phyloP scores from a whole-genome alignment of 2,113 vertebrate genomes.

The Plecotus auritus region DNA sequence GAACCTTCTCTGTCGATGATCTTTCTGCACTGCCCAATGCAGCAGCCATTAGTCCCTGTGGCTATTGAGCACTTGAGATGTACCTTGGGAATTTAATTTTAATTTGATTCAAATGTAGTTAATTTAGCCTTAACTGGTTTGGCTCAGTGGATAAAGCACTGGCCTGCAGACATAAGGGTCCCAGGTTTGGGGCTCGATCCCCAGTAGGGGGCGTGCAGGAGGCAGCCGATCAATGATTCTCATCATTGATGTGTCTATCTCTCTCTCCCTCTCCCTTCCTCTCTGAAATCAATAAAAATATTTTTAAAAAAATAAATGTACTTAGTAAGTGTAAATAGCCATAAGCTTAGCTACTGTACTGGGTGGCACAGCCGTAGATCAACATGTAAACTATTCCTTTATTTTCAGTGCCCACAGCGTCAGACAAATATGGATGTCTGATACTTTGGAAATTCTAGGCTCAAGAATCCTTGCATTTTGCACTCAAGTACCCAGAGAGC shows the following conservation, averaged over 20 bases:
- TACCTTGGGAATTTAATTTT: not conserved
- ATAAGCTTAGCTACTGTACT: not conserved
- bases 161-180: no score
- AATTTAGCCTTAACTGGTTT: no score
- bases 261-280: no score
- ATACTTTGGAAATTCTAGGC: not conserved
- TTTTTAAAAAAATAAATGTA: no score
- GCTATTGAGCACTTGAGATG: not conserved
- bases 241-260: no score
- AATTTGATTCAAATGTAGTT: not conserved
- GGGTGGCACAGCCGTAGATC: not conserved
- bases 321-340: not conserved
- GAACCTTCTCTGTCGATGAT: not conserved
- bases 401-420: not conserved
- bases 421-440: not conserved
- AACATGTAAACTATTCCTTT: not conserved
- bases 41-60: not conserved
- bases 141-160: no score
- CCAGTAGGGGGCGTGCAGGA: no score
- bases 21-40: rapidly evolving
- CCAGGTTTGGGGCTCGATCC: no score
- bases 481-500: not conserved
- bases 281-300: no score
- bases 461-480: not conserved
- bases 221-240: no score